phyloP scores from a whole-genome alignment of 2,113 vertebrate genomes.

The Irena cyanogastra region DNA sequence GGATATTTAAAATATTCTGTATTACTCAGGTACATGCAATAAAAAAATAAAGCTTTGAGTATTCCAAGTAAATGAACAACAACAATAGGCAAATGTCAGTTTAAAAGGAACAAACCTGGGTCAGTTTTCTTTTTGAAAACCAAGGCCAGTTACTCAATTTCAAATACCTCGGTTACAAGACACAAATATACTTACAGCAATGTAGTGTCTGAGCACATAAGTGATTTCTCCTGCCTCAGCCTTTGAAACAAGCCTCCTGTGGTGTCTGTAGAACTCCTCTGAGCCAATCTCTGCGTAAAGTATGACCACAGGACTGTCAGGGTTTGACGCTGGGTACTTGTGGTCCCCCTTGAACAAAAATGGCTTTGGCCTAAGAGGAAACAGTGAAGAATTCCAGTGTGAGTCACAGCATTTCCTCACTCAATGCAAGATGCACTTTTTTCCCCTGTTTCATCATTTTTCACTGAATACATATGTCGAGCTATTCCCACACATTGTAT shows the following conservation, averaged over 20 bases:
- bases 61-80: background rate
- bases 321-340: slow-evolving; percentile 78
- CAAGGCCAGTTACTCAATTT: background rate
- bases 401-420: background rate
- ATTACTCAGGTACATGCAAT: background rate
- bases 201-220: slow-evolving; percentile 89
- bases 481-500: background rate
- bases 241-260: slow-evolving; percentile 76
- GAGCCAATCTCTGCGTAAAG: slow-evolving; percentile 89
- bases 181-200: slow-evolving; percentile 75
- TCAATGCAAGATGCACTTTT: background rate
- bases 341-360: slow-evolving; percentile 96
- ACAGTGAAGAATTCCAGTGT: background rate
- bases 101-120: background rate
- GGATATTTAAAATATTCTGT: background rate
- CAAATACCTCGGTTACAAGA: background rate
- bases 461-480: background rate
- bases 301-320: slow-evolving; percentile 83
- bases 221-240: slow-evolving; percentile 80
- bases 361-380: slow-evolving; percentile 82
- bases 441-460: background rate
- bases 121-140: background rate
- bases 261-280: slow-evolving; percentile 80
- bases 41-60: background rate
- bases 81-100: background rate